Evolutionary conservation across 1,140 invertebrate species (phyloP).

Genomic region (Brachystomella parvula): DNA sequence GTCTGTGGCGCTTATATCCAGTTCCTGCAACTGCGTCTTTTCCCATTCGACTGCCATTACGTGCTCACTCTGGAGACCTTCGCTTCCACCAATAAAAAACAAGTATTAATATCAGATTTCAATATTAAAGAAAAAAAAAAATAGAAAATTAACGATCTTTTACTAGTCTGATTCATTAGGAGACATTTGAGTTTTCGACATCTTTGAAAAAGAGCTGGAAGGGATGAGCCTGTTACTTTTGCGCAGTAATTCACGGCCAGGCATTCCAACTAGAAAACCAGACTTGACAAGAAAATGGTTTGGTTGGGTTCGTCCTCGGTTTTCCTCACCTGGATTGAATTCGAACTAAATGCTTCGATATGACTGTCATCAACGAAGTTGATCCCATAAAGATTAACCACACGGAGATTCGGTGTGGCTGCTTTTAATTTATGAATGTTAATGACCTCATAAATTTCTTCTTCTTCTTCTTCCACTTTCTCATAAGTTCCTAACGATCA

Average conservation of each 20-base stretch:
- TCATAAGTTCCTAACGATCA: constrained; percentile 97
- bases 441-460: constrained; percentile 99
- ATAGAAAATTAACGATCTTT: constrained; percentile 39
- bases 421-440: constrained; percentile 98
- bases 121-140: constrained; percentile 15
- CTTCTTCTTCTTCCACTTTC: constrained; percentile 96
- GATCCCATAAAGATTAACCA: constrained; percentile 94
- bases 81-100: neutral
- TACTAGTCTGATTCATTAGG: constrained; percentile 92
- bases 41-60: constrained; percentile 97
- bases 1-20: constrained; percentile 96
- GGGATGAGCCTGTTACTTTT: constrained; percentile 92
- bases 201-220: constrained; percentile 87
- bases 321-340: constrained; percentile 66
- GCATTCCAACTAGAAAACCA: constrained; percentile 76
- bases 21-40: constrained; percentile 82
- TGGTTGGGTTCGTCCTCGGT: neutral
- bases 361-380: constrained; percentile 98
- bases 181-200: constrained; percentile 86
- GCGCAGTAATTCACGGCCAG: constrained; percentile 93
- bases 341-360: constrained; percentile 93
- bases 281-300: constrained; percentile 12
- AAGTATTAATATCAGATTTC: neutral
- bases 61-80: constrained; percentile 64
- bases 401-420: constrained; percentile 85